Base-by-base conservation (phyloP, 1,140 invertebrate genomes). In the Physella acuta region DNA sequence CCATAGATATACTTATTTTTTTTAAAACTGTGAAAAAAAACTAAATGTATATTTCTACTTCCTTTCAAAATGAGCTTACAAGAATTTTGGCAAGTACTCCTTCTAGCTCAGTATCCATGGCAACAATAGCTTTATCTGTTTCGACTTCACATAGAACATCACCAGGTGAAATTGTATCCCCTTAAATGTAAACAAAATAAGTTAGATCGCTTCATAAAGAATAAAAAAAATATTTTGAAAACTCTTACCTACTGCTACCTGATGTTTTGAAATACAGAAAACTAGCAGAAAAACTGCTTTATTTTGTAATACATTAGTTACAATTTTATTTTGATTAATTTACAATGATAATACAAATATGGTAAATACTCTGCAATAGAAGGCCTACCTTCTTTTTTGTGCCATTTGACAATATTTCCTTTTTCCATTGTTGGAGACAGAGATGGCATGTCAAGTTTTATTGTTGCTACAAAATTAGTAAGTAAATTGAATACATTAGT, bases 141-240 rank as follows among this genome's bases (percentile, higher is more conserved):
- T 90, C 88, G 72, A 90, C 88, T 70, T 89, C 88, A 85, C 88
- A 89, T 4, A 90, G 69, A 34, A 88, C 81, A 80, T 89, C 89
- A 28, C 89, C 89, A 49, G 89, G 81, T 34, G 76, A 67, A 30
- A 90, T 77, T n/a, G 79, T 37, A 64, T 89, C 89, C 28, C 88
- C 88, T 85, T n/a, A n/a, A n/a, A n/a, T n/a, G 68, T 28, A 70
- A 72, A 68, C 33, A 52, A 44, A 71, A 28, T 64, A 63, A 37
- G 70, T n/a, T n/a, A n/a, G n/a, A n/a, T n/a, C n/a, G n/a, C n/a
- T n/a, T n/a, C n/a, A n/a, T n/a, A n/a, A n/a, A n/a, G n/a, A n/a
- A n/a, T n/a, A n/a, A n/a, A n/a, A n/a, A n/a, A n/a, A n/a, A n/a
- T n/a, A n/a, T n/a, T n/a, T n/a, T n/a, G n/a, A n/a, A n/a, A n/a